Base-by-base conservation (phyloP, 2,113 vertebrate species). In the Neolamprologus tretocephalus region DNA sequence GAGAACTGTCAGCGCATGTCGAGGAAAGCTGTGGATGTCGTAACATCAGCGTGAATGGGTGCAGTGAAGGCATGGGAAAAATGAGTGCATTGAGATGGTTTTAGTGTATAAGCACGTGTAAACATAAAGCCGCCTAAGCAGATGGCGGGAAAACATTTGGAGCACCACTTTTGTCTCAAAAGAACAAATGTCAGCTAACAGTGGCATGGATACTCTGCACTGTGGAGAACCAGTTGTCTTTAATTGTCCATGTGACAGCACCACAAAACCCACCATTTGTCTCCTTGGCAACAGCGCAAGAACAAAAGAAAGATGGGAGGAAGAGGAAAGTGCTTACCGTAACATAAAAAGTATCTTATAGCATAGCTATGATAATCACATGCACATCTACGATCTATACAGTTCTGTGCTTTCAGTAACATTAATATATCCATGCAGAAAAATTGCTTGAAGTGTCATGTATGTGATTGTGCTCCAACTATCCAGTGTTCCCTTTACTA, bases 1-100 rank as follows among this genome's bases (percentile, higher is more conserved):
- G 81, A 88, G 91, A 92, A 89, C 78, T 94, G 94, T 94, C 83
- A 49, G 90, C 81, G 91, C 94, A 94, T 82, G 93, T 92, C 26
- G 49, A 82, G 57, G 86, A 88, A 79, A 90, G 54, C 19, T 55
- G 71, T 40, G 81, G 86, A 89, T 94, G 87, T 93, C 71, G 89
- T 93, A 92, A 94, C 53, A 19, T 49, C 8, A n/a, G 80, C 73
- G 85, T 83, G 82, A 93, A 85, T 89, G 75, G 35, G 82, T 87
- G 16, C 81, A 91, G 17, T 80, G 84, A 87, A 80, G n/a, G 83
- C 85, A 53, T 80, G 63, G 79, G 86, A 86, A 87, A 80, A 86
- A 57, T 66, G 1, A 5, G 23, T 85, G 49, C 85, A 81, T 87
- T 87, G 61, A 37, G 45, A 82, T 49, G 40, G 23, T 86, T 91